Base-by-base conservation (phyloP, 2,888 invertebrate species). In the Lysandra coridon region DNA sequence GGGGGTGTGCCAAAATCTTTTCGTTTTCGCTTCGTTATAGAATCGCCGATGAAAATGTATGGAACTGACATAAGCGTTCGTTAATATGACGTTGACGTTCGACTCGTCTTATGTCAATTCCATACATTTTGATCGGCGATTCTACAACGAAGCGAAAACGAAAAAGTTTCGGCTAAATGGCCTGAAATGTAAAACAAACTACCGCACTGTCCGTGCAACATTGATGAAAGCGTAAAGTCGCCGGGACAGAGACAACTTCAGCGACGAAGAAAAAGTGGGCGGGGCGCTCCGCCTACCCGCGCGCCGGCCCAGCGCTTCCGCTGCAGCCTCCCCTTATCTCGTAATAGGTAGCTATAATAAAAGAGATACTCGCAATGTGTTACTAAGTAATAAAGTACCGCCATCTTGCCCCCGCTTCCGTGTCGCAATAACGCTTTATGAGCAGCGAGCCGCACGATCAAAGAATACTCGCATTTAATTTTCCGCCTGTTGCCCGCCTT, bases 351-450 rank as follows among this genome's bases (percentile, higher is more conserved):
- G 88, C 89, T 92, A 91, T 91, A 91, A 91, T 92, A 92, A 92
- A 92, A 92, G 89, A 92, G 93, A 93, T 91, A 90, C 88, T 89
- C 87, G 87, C 89, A 89, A 92, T 91, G 93, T 93, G 93, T 92
- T 92, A 92, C 92, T 94, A 93, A 94, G 94, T 93, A 93, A 94
- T 93, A 93, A 93, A 92, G 93, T 90, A 89, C 87, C 92, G 94
- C 94, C 94, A 94, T 94, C 92, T 94, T 94, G 92, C 89, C 89
- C 87, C 85, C 87, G 88, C 88, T 92, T 93, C 91, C 91, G 88
- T 81, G 88, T 88, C 88, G 91, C 89, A 92, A 92, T 92, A 92
- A 91, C 90, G 92, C 88, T 88, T 90, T 91, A 91, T 86, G 90
- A 90, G 89, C 90, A 88, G 85, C 87, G 90, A 90, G 84, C 89